Evolutionary conservation across 2,797 vertebrate genomes (phyloP).

Genomic region (Zenarchopterus dispar): DNA sequence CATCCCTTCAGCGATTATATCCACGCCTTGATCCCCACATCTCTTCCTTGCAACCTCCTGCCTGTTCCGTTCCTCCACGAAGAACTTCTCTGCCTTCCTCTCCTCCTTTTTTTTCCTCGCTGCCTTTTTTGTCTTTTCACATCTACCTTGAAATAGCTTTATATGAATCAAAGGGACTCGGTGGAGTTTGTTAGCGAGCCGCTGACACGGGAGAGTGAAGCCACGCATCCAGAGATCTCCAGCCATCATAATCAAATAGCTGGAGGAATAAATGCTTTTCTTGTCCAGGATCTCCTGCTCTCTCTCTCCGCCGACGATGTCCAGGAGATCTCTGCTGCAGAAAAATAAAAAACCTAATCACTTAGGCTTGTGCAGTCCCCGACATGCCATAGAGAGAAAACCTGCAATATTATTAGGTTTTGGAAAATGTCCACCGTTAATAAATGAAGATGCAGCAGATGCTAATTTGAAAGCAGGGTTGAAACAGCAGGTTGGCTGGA

Average conservation of each 20-base stretch:
- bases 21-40: slow-evolving; percentile 23
- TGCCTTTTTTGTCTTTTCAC: slow-evolving; percentile 66
- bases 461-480: slow-evolving; percentile 57
- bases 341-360: slow-evolving; percentile 65
- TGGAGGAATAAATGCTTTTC: slow-evolving; percentile 63
- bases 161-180: slow-evolving; percentile 74
- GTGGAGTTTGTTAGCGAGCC: slow-evolving; percentile 68
- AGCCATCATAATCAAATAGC: slow-evolving; percentile 75
- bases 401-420: slow-evolving; percentile 57
- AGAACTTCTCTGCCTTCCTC: background rate
- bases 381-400: slow-evolving; percentile 45
- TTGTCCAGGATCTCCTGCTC: slow-evolving; percentile 44
- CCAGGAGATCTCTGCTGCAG: slow-evolving; percentile 45
- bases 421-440: slow-evolving; percentile 63
- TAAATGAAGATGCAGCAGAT: slow-evolving; percentile 49
- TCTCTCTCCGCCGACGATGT: slow-evolving; percentile 52
- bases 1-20: slow-evolving; percentile 47
- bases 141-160: slow-evolving; percentile 57
- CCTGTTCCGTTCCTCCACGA: slow-evolving; percentile 29
- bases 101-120: slow-evolving; percentile 13
- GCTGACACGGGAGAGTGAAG: slow-evolving; percentile 59
- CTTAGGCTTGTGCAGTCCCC: slow-evolving; percentile 63
- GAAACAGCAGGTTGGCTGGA: slow-evolving; percentile 16
- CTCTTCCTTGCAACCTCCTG: slow-evolving; percentile 10
- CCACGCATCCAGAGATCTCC: slow-evolving; percentile 55